Conservation (phyloP, 1,140 invertebrate genomes). For the Monochamus saltuarius region DNA sequence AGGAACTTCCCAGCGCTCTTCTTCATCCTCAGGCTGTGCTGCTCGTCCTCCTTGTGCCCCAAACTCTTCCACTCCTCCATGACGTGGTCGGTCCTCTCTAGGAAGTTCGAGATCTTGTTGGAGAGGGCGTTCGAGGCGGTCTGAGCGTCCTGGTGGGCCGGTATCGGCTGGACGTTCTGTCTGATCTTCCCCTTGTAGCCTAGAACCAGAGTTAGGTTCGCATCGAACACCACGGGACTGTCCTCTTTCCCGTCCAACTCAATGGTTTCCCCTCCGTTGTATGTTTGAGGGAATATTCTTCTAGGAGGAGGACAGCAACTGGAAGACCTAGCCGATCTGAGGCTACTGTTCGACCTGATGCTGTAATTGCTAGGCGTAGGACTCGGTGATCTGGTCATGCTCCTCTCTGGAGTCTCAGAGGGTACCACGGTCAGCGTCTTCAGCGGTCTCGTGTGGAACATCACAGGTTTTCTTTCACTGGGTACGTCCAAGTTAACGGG, state of each 20-base stretch:
- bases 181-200: conserved; percentile 69
- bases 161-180: conserved; percentile 67
- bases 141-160: conserved; percentile 70
- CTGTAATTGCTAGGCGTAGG: conserved; percentile 36
- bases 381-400: conserved; percentile 51
- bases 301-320: conserved; percentile 56
- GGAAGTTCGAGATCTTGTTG: conserved; percentile 75
- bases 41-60: conserved; percentile 59
- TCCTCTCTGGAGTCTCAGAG: conserved; percentile 15
- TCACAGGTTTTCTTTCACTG: conserved; percentile 21
- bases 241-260: conserved; percentile 65
- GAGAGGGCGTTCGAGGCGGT: conserved; percentile 74
- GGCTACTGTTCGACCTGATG: conserved; percentile 27
- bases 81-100: conserved; percentile 79
- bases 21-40: conserved; percentile 46
- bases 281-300: conserved; percentile 65
- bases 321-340: conserved; percentile 6
- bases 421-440: conserved; percentile 33
- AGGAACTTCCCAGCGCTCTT: conserved; percentile 52
- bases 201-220: conserved; percentile 75
- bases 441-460: conserved; percentile 38
- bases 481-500: conserved; percentile 20
- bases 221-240: conserved; percentile 76
- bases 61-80: conserved; percentile 79
- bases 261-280: conserved; percentile 52